Evolutionary conservation across 2,888 invertebrate genomes (phyloP).

Genomic region (Drosophila kanekoi): DNA sequence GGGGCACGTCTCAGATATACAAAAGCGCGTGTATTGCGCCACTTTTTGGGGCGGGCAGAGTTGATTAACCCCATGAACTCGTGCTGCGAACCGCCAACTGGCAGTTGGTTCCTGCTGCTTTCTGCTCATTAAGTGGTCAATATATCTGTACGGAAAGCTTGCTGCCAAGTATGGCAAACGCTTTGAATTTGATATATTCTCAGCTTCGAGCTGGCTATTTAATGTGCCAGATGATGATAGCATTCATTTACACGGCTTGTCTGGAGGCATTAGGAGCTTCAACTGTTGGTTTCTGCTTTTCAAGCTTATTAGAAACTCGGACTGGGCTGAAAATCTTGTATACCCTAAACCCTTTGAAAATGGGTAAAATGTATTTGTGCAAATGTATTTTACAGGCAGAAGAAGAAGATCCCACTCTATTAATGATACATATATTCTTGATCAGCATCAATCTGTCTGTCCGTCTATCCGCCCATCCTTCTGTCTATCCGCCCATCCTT

Average conservation of each 20-base stretch:
- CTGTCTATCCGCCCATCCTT: too few species aligned
- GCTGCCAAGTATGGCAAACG: constrained; percentile 3
- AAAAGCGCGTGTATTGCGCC: constrained; percentile 15
- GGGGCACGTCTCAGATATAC: constrained; percentile 36
- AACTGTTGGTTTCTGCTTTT: background rate
- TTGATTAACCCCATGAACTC: constrained; percentile 55
- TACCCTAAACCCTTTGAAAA: too few species aligned
- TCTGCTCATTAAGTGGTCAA: constrained; percentile 16
- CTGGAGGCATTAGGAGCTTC: too few species aligned
- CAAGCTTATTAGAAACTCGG: too few species aligned
- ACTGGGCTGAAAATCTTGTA: too few species aligned
- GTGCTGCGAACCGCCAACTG: constrained; percentile 4
- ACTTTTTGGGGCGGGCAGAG: constrained; percentile 21
- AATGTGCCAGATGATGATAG: constrained; percentile 6
- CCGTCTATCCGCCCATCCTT: too few species aligned
- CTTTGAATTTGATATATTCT: constrained; percentile 5
- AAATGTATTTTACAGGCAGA: too few species aligned
- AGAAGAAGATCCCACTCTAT: too few species aligned
- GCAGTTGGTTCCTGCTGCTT: constrained; percentile 7
- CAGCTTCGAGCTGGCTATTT: background rate
- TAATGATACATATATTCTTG: too few species aligned
- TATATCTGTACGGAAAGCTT: background rate
- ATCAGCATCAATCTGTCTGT: too few species aligned
- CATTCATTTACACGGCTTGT: background rate
- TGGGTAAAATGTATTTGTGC: too few species aligned